These are phyloP conservation scores for Nerophis ophidion DNA, from an alignment of 2,113 vertebrate genomes.

Conservation along the genomic window DNA sequence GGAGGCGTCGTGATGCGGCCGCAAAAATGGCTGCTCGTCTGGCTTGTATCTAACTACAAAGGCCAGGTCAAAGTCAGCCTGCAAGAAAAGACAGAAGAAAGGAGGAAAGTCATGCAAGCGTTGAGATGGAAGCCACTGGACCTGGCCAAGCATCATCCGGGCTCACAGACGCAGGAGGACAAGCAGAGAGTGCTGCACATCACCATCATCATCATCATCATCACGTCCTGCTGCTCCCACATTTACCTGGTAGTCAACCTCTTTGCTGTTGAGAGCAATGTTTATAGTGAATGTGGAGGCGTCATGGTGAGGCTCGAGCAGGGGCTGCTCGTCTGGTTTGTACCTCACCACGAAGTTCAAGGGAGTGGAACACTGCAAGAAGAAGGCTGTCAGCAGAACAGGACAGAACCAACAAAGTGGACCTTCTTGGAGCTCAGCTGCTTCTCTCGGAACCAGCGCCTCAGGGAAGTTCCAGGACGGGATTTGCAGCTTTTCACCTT, in stretches of 20 bases:
- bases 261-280: conserved; percentile 65
- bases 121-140: conserved; percentile 10
- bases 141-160: conserved; percentile 20
- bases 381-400: conserved; percentile 24
- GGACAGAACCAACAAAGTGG: not conserved
- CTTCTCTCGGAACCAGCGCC: too few species aligned
- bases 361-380: conserved; percentile 50
- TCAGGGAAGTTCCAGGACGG: too few species aligned
- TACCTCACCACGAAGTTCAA: conserved; percentile 67
- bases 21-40: conserved; percentile 85
- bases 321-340: conserved; percentile 66
- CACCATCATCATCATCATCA: conserved; percentile 35
- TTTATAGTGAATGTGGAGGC: conserved; percentile 68
- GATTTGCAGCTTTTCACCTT: too few species aligned
- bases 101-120: conserved; percentile 55
- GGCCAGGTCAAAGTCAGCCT: conserved; percentile 92
- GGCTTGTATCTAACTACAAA: conserved; percentile 95
- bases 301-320: conserved; percentile 61
- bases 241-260: conserved; percentile 64
- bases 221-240: conserved; percentile 10
- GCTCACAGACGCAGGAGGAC: conserved; percentile 18
- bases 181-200: conserved; percentile 28
- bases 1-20: conserved; percentile 92
- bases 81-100: conserved; percentile 41
- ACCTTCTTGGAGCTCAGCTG: too few species aligned